Evolutionary conservation across 2,113 vertebrate species (phyloP), one percentile per base, ranked within the genome.

Genomic region (Taxidea taxus): DNA sequence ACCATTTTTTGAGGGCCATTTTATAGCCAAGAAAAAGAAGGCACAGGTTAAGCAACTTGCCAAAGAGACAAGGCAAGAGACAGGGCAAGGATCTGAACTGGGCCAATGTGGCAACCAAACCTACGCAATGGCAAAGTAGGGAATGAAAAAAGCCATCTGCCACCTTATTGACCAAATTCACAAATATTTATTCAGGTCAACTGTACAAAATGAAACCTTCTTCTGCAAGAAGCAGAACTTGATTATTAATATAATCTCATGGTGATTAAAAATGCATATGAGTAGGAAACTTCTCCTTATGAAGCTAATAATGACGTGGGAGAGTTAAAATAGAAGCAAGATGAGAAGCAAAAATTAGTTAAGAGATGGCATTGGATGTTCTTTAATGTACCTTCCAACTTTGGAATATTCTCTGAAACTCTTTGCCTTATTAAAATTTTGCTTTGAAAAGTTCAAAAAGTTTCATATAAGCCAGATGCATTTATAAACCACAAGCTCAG

Each of bases 251-350:
- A 86, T 49, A 87, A 91, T 91, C 31, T 94, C 64, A n/a, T 27
- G 58, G 51, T 72, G 62, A 92, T 82, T 87, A 60, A 95, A 92
- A 87, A 94, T 25, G n/a, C 6, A 74, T 29, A 60, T 56, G 37
- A 95, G 75, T 75, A 74, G 95, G 31, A 89, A 80, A 72, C 18
- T 64, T 81, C 27, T 80, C 37, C 54, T 37, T 81, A 91, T 66
- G n/a, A 89, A 85, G 54, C 51, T 89, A n/a, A 56, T 39, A 86
- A 70, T 72, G 84, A 80, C 74, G 27, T 64, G 51, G 29, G 10
- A 64, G 29, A 92, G 62, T 60, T 92, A 81, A 94, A 89, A 23
- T 44, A 97, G 51, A 92, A 93, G 80, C 56, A 90, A 91, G 27
- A 81, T 85, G 39, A 90, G 34, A 60, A 82, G 92, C 31, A 82